Evolutionary conservation across 30 jellyfish, hydroid and myxozoan species (phyloP), one percentile per base, ranked within the genome.

Genomic region (Aurelia aurita): DNA sequence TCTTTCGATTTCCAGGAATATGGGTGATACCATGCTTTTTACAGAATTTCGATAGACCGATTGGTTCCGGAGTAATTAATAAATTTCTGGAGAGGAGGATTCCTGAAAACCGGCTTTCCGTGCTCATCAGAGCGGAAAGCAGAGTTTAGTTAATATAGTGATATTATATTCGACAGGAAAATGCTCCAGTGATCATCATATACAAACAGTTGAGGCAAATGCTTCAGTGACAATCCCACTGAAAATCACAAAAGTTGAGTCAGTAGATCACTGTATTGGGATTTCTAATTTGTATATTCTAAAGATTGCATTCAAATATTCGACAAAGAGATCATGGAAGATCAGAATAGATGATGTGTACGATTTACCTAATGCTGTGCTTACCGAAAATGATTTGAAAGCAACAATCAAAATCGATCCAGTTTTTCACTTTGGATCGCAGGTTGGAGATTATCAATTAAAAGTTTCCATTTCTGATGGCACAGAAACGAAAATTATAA

Each of bases 361-460:
- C 13, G n/a, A n/a, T 34, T 78, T 39, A 25, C 53, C 68, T 11
- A 18, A 16, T 22, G 70, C n/a, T 46, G 59, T 78, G 7, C 72
- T 78, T 8, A 29, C 67, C 20, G 89, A 78, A 7, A 8, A 15
- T 3, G 81, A 81, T 32, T 25, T 63, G 27, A 78, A n/a, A 9
- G 89, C 89, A 43, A 43, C 69, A 3, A n/a, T 78, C n/a, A 26
- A 18, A 7, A 78, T 78, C 8, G 47, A 49, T 3, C 68, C 80
- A 34, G 51, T 39, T 14, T 39, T 6, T 39, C 51, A 39, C 9
- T 39, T 39, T 39, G n/a, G n/a, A n/a, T n/a, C 69, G 39, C 73
- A 2, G 73, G 20, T 21, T 18, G 35, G 39, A 61, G 73, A 61
- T 21, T 43, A n/a, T 61, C n/a, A 7, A 22, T 22, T 22, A 14